A percentile compares a stretch with the other conserved stretches of the same genome.
phyloP scores from a whole-genome alignment of 2,888 invertebrate species.

The Nasonia oneida region DNA sequence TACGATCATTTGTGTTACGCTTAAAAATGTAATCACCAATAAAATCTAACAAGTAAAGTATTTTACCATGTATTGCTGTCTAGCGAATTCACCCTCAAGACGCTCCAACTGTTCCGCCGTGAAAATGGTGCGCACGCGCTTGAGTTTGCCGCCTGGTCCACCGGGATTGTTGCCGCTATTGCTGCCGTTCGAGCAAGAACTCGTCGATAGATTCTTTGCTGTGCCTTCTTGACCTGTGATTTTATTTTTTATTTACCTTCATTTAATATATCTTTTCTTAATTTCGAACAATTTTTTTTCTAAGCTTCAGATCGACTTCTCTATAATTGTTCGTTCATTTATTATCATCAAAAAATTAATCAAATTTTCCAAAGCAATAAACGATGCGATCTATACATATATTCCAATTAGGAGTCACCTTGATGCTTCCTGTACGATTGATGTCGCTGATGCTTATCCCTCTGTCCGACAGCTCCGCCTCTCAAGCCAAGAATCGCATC shows the following conservation, averaged over 20 bases:
- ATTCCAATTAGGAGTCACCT: constrained; percentile 50
- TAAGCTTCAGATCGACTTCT: too few relatives aligned
- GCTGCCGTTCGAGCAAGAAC: constrained; percentile 51
- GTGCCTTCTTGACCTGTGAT: constrained; percentile 52
- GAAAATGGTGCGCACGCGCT: constrained; percentile 96
- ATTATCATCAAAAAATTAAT: neutral
- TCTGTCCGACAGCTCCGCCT: constrained; percentile 68
- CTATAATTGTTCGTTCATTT: too few relatives aligned
- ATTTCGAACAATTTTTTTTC: too few relatives aligned
- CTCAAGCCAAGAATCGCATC: constrained; percentile 92
- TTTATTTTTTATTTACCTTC: neutral
- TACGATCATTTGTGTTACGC: neutral
- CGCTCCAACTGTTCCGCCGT: constrained; percentile 97
- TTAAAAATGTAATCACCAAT: neutral
- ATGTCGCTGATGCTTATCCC: constrained; percentile 74
- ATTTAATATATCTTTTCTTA: neutral
- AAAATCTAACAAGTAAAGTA: neutral
- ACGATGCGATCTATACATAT: constrained; percentile 67
- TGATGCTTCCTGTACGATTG: constrained; percentile 74
- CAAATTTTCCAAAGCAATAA: constrained; percentile 19
- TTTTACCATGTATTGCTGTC: constrained; percentile 96
- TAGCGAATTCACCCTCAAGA: constrained; percentile 95
- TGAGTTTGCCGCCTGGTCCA: constrained; percentile 82
- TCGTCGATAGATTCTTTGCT: constrained; percentile 36
- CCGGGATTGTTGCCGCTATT: neutral